Conservation (phyloP, 2,797 vertebrate species). For the Cichlasoma orientale region DNA sequence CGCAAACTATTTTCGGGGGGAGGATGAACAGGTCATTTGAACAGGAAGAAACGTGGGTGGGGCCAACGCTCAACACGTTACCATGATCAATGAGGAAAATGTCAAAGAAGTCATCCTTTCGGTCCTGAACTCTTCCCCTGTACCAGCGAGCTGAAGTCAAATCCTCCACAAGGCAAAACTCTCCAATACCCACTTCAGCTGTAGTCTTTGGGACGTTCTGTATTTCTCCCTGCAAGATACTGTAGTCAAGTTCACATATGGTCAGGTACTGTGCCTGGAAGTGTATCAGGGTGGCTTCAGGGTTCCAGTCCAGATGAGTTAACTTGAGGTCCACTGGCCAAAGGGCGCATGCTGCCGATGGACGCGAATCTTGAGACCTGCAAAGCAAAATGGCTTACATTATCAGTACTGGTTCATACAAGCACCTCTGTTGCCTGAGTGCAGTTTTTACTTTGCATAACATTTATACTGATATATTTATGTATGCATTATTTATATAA, state of each 20-base stretch:
- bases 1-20: constrained; percentile 87
- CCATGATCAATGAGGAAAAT: constrained; percentile 89
- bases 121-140: constrained; percentile 88
- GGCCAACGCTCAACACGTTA: constrained; percentile 78
- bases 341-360: constrained; percentile 51
- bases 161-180: constrained; percentile 91
- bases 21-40: constrained; percentile 84
- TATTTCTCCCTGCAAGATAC: constrained; percentile 88
- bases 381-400: constrained; percentile 27
- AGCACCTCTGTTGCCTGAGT: no score
- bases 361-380: constrained; percentile 74
- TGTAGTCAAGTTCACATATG: constrained; percentile 89
- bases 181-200: constrained; percentile 73
- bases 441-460: background rate
- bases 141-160: constrained; percentile 83
- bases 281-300: constrained; percentile 83
- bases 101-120: constrained; percentile 72
- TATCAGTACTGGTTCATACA: background rate
- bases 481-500: background rate
- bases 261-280: constrained; percentile 86
- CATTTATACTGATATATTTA: background rate
- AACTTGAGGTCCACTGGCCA: constrained; percentile 85
- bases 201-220: constrained; percentile 83
- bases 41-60: constrained; percentile 79
- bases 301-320: constrained; percentile 83